Percentiles rank a stretch among this genome's conserved stretches.
These are phyloP conservation scores for Myiotriccus ornatus DNA, from an alignment of 2,797 vertebrate genomes.

Conservation along the genomic window DNA sequence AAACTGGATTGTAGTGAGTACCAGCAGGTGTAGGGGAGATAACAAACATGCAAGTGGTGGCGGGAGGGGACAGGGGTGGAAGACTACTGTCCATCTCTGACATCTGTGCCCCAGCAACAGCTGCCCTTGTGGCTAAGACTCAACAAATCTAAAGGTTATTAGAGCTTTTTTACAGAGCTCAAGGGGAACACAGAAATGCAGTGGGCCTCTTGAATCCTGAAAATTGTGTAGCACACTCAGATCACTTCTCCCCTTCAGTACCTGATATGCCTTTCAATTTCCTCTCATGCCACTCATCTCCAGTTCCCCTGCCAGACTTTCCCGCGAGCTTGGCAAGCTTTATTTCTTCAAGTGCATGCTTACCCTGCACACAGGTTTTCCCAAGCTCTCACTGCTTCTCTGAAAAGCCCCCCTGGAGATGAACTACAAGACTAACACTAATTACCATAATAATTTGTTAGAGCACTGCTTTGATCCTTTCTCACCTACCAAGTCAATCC, in stretches of 20 bases:
- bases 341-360: constrained; percentile 39
- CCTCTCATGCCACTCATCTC: constrained; percentile 7
- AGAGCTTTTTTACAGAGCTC: neutral
- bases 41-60: rapidly evolving
- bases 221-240: neutral
- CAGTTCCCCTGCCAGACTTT: neutral
- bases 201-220: neutral
- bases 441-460: constrained; percentile 73
- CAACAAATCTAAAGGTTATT: neutral
- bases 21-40: neutral
- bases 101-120: neutral
- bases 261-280: neutral
- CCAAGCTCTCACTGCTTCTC: constrained; percentile 43
- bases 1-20: neutral
- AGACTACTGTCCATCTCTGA: neutral
- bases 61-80: neutral
- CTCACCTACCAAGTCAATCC: constrained; percentile 70
- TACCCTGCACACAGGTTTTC: constrained; percentile 45
- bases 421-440: constrained; percentile 63
- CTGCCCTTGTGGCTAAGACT: neutral
- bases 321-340: constrained; percentile 18
- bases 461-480: constrained; percentile 72
- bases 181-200: neutral
- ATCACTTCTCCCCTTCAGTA: neutral
- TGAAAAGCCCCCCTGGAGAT: constrained; percentile 63